Base-by-base conservation (phyloP, 2,888 invertebrate species). In the Lissocephala sabroskyi region DNA sequence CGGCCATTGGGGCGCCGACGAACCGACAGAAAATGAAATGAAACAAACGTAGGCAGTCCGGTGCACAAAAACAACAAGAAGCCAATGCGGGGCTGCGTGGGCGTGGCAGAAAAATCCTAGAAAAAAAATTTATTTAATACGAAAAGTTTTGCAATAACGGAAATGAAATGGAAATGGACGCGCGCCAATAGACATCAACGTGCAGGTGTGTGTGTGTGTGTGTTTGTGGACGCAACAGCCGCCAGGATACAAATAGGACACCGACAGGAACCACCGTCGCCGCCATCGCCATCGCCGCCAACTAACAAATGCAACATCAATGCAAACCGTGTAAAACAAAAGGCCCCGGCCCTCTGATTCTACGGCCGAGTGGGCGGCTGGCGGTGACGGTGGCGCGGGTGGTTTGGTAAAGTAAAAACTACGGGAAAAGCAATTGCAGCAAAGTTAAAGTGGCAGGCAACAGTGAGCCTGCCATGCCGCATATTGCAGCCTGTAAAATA, bases 131-230 rank as follows among this genome's bases (percentile, higher is more conserved):
- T 74, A 74, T 73, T 73, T 74, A 73, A 73, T 74, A 73, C 66
- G 71, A 73, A 73, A 73, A 73, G 66, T 73, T 73, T 73, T 74
- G 73, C 71, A 73, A 73, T 73, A 73, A 73, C 71, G 71, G 73
- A 73, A 73, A 73, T 71, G 71, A 74, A 73, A 74, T 73, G 73
- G 73, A 74, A 74, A 74, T 73, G 73, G 73, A 71, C 74, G 71
- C 71, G 66, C 75, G 74, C 74, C 73, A 73, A 73, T 73, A 73
- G 73, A 71, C 74, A 68, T 74, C 74, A 73, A 73, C 37, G 57
- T 23, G 23, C 5, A 9, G 18, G 23, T 26, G 35, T n/a, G n/a
- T n/a, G n/a, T n/a, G n/a, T 63, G 63, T 32, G 13, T 6, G 30
- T 2, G 30, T 6, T 49, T 53, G 56, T 51, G 41, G 52, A 49